Base-by-base conservation (phyloP, 1,140 invertebrate genomes). In the Sinella curviseta region DNA sequence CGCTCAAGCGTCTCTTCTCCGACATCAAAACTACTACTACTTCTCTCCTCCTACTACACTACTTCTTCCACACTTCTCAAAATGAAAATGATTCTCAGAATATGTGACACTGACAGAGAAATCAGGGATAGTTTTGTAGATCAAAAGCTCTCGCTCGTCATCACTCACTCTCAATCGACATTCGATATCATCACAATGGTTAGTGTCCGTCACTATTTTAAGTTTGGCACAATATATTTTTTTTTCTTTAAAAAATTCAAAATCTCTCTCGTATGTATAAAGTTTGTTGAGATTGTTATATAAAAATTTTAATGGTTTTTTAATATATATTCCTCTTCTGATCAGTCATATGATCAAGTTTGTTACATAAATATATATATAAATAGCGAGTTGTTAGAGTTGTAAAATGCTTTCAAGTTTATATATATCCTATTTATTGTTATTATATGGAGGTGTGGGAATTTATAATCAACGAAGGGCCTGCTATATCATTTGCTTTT, bases 161-260 rank as follows among this genome's bases (percentile, higher is more conserved):
- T 24, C 55, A 60, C 55, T 48, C 39, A 17, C 39, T n/a, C n/a
- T 48, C 39, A 48, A 48, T 60, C 55, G 55, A 60, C 55, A 60
- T 60, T 60, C 55, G 55, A 60, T 60, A 14, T 60, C 55, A 60
- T 60, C 55, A 60, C n/a, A 60, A 60, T 60, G 55, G 55, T 60
- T 60, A 60, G 55, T 60, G 55, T 60, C 55, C 55, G 55, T n/a
- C 55, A 60, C 55, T 60, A 60, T 60, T 60, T 60, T 60, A 14
- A 60, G 55, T 60, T 60, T 60, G 55, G 55, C 55, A 60, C 55
- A 60, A 60, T 60, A 60, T n/a, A n/a, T n/a, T 60, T 60, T 60
- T 60, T 60, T 60, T 60, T 60, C 55, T 60, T 24, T 26, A 14
- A 60, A 60, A n/a, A n/a, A n/a, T n/a, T n/a, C n/a, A n/a, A n/a